Evolutionary conservation across 2,113 vertebrate species (phyloP).

Genomic region (Notothenia coriiceps): DNA sequence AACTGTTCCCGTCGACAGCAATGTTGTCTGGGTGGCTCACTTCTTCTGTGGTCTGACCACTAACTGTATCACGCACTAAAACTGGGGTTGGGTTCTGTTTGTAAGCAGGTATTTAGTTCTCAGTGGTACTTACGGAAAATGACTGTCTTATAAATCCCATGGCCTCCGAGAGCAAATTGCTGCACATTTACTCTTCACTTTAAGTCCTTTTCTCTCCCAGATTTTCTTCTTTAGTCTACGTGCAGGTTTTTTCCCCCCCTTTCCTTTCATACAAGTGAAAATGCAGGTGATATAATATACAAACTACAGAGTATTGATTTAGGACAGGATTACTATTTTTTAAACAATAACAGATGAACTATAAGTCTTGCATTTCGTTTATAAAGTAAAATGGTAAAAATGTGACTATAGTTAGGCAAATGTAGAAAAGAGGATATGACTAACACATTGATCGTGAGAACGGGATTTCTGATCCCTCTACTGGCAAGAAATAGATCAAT

Average conservation of each 20-base stretch:
- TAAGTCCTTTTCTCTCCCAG: background rate
- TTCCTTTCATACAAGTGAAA: background rate
- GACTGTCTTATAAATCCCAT: slow-evolving; percentile 31
- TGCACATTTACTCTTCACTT: background rate
- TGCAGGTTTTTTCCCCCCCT: background rate
- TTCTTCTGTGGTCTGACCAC: slow-evolving; percentile 60
- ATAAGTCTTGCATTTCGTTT: background rate
- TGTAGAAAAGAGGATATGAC: slow-evolving; percentile 51
- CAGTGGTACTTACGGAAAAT: slow-evolving; percentile 45
- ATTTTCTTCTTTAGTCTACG: background rate
- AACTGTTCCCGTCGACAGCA: slow-evolving; percentile 38
- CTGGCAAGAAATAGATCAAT: slow-evolving; percentile 42
- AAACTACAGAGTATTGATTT: slow-evolving; percentile 28
- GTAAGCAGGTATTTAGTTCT: slow-evolving; percentile 49
- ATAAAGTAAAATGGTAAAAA: background rate
- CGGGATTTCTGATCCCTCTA: slow-evolving; percentile 19
- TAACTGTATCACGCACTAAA: slow-evolving; percentile 52
- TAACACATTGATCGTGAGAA: slow-evolving; percentile 38
- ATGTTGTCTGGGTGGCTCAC: slow-evolving; percentile 46
- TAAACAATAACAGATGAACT: slow-evolving; percentile 31
- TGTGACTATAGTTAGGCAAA: slow-evolving; percentile 48
- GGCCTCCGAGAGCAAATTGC: background rate
- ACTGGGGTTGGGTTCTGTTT: slow-evolving; percentile 42
- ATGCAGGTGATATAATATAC: background rate
- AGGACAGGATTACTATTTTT: background rate